phyloP scores from a whole-genome alignment of 1,140 invertebrate genomes.

The Mizuhopecten yessoensis region DNA sequence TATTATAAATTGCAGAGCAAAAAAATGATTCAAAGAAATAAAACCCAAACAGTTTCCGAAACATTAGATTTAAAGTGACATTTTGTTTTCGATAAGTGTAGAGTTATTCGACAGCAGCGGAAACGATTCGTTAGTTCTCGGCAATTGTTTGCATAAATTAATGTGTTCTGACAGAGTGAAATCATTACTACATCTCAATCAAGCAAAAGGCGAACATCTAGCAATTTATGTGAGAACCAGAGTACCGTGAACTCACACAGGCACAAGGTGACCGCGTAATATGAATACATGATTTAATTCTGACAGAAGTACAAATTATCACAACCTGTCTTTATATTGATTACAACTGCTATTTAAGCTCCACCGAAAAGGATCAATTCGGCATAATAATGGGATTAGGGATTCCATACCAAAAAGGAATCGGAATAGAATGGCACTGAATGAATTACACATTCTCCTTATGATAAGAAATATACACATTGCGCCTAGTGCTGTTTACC shows the following conservation, averaged over 20 bases:
- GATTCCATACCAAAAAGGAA: neutral
- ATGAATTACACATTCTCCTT: neutral
- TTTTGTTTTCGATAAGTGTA: neutral
- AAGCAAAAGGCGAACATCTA: neutral
- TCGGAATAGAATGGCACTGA: neutral
- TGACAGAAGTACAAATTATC: conserved; percentile 35
- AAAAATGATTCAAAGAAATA: neutral
- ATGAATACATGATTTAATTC: neutral
- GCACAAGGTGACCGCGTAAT: neutral
- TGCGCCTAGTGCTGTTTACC: neutral
- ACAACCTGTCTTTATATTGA: neutral
- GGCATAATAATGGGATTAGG: neutral
- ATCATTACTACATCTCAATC: neutral
- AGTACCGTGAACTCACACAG: conserved; percentile 4
- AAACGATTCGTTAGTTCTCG: neutral
- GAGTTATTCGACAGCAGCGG: neutral
- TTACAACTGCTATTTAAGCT: neutral
- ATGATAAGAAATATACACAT: neutral
- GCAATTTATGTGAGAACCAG: neutral
- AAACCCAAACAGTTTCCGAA: neutral
- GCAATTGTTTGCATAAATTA: conserved; percentile 1
- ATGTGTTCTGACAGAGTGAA: conserved; percentile 24
- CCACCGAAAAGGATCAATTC: neutral
- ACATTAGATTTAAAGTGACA: neutral
- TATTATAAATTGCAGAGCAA: too few relatives aligned